Conservation (phyloP, 92 coral and sea anemone species). For the Epizoanthus illoricatus region DNA sequence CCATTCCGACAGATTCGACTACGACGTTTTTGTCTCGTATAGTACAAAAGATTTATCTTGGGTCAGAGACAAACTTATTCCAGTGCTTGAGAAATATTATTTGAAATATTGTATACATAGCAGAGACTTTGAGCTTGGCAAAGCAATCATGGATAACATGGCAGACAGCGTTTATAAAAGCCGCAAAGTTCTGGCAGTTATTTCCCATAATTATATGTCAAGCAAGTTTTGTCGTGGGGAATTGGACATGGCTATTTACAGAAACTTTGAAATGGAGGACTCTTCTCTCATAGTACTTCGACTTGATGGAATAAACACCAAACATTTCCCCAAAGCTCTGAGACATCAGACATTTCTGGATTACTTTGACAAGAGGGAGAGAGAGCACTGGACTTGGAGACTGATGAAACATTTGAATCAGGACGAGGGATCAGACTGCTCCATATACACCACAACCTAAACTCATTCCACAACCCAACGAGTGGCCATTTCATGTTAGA, state of each 20-base stretch:
- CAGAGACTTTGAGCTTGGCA: constrained; percentile 56
- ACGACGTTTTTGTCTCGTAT: constrained; percentile 58
- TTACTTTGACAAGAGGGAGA: constrained; percentile 30
- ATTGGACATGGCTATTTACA: constrained; percentile 52
- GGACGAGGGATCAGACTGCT: too few species aligned
- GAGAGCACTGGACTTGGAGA: constrained; percentile 35
- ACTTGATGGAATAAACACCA: constrained; percentile 41
- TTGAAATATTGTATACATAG: constrained; percentile 51
- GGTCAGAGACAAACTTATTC: constrained; percentile 45
- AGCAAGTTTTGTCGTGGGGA: constrained; percentile 62
- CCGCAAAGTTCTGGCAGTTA: constrained; percentile 49
- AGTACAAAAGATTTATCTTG: constrained; percentile 49
- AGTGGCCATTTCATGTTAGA: too few species aligned
- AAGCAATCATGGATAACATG: constrained; percentile 57
- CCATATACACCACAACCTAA: too few species aligned
- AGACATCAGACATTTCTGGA: constrained; percentile 47
- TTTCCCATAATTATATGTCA: constrained; percentile 52
- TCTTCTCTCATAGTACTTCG: constrained; percentile 37
- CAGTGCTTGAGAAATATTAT: constrained; percentile 41
- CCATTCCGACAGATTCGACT: constrained; percentile 19
- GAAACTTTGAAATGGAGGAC: constrained; percentile 36
- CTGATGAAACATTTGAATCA: constrained; percentile 36
- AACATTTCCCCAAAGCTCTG: constrained; percentile 45
- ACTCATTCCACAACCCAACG: too few species aligned
- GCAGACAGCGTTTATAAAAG: constrained; percentile 58